Evolutionary conservation across 2,113 vertebrate genomes (phyloP).

Genomic region (Amphiprion ocellaris): DNA sequence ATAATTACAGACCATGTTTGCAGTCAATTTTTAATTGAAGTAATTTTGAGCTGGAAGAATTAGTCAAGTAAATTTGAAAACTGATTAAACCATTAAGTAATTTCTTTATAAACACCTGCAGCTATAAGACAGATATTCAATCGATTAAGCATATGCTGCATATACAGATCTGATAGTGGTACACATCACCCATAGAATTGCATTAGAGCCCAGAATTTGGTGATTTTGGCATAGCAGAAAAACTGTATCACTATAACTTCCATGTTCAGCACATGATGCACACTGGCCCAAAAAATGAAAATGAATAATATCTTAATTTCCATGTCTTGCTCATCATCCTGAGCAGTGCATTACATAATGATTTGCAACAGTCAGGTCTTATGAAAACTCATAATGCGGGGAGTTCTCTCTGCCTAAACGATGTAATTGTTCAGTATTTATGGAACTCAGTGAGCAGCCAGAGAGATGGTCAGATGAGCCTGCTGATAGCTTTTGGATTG

Average conservation of each 20-base stretch:
- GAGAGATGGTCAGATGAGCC: conserved; percentile 41
- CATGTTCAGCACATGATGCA: no score
- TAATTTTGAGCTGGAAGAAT: neutral
- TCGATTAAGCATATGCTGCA: no score
- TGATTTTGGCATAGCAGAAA: no score
- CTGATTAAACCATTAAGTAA: neutral
- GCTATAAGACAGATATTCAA: neutral
- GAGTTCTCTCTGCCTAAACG: neutral
- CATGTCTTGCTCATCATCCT: neutral
- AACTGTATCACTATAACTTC: no score
- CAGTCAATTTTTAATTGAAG: neutral
- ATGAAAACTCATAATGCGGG: conserved; percentile 23
- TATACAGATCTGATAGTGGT: no score
- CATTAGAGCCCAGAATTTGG: no score
- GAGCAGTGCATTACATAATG: neutral
- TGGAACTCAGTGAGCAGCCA: conserved; percentile 22
- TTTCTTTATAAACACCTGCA: neutral
- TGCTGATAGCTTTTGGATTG: conserved; percentile 28
- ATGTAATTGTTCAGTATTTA: conserved; percentile 32
- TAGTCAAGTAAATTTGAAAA: neutral
- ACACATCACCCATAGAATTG: no score
- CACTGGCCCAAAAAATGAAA: no score
- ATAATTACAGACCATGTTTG: neutral
- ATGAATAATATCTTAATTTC: conserved; percentile 20
- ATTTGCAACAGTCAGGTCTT: conserved; percentile 9